Percentiles rank a stretch among this genome's conserved stretches.
Conservation (phyloP, 2,888 invertebrate species). For the Campoplex capitator region DNA sequence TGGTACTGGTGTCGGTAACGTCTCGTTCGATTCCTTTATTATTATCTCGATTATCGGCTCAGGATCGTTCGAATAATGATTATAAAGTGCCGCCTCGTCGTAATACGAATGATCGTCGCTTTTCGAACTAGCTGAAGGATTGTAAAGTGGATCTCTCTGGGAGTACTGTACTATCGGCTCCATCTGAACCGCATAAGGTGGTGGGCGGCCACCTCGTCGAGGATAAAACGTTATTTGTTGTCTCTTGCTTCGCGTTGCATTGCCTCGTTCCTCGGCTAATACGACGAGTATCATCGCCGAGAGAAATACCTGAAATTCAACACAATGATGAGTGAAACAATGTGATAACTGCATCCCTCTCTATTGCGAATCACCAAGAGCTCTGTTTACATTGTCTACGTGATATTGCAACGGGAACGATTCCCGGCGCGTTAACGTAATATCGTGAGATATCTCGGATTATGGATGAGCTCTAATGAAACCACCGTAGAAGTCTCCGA, state of each 20-base stretch:
- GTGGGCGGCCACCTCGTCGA: conserved; percentile 84
- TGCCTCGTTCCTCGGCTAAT: conserved; percentile 77
- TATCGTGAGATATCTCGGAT: conserved; percentile 48
- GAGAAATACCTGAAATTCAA: conserved; percentile 73
- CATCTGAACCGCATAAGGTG: conserved; percentile 92
- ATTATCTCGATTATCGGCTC: conserved; percentile 97
- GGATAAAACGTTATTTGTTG: conserved; percentile 78
- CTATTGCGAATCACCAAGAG: not conserved
- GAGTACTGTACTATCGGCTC: conserved; percentile 92
- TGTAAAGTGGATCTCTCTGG: conserved; percentile 91
- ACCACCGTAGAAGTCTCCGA: not conserved
- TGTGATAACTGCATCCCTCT: conserved; percentile 10
- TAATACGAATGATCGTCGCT: conserved; percentile 82
- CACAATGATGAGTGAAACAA: conserved; percentile 13
- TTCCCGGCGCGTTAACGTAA: conserved; percentile 24
- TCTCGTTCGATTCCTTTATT: conserved; percentile 95
- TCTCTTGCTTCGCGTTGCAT: conserved; percentile 79
- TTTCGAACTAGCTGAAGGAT: conserved; percentile 86
- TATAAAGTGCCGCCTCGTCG: conserved; percentile 71
- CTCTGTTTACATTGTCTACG: conserved; percentile 9
- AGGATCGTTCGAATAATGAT: conserved; percentile 87
- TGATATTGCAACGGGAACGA: not conserved
- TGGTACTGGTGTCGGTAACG: conserved; percentile 88
- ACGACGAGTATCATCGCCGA: conserved; percentile 70
- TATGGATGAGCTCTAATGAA: conserved; percentile 13